Evolutionary conservation across 2,888 invertebrate genomes (phyloP), one percentile per base, ranked within the genome.

Genomic region (Nasonia oneida): DNA sequence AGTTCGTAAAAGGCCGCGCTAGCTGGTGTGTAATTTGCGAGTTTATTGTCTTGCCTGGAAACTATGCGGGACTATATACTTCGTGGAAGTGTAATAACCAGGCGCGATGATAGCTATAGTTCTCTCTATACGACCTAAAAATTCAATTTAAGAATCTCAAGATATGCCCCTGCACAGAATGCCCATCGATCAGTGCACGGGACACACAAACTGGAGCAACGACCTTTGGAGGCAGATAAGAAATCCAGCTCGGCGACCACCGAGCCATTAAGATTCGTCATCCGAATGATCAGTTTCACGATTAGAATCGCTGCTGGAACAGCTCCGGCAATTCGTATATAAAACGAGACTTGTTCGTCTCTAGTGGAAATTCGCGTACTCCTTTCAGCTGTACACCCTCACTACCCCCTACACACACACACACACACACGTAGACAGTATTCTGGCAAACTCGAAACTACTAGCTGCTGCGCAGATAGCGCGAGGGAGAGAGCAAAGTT

Each of bases 311-410:
- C 61, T n/a, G 23, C 29, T 37, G 37, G 23, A 61, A 61, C 57
- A 6, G 53, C 53, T 3, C 81, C 64, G 74, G 67, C 75, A 67
- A 82, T 82, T 82, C 75, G 81, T 67, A 64, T 47, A 47, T 47
- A 47, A 82, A 75, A 75, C 75, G 81, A 29, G 29, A 75, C 64
- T 82, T 75, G 64, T 82, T 82, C 81, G n/a, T 18, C 12, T 37
- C 8, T 61, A 23, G 23, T 18, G 67, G 15, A 81, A 67, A 81
- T 61, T 53, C 81, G 42, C 14, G 23, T 12, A 33, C n/a, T 42
- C 73, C 73, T 42, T 73, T 73, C 73, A 73, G 23, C 73, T 47
- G 8, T 23, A 61, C 18, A 18, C 61, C 10, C 3, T 37, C 33
- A n/a, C 10, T 29, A 18, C 12, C 33, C 29, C 29, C 29, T 37